phyloP scores from a whole-genome alignment of 2,797 vertebrate genomes.

The Phoxinus dragarum region DNA sequence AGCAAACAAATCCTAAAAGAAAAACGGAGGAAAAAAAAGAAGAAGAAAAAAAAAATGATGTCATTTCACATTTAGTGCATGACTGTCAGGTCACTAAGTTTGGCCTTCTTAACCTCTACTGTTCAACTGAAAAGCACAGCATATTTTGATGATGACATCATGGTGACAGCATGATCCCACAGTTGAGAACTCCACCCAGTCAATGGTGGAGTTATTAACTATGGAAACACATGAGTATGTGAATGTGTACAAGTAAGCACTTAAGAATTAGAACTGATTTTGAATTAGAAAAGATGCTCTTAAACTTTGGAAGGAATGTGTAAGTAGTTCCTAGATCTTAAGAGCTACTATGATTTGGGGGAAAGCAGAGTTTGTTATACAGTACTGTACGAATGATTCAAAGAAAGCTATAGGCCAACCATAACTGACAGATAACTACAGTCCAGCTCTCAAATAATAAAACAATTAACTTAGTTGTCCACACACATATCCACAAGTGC shows the following conservation, averaged over 20 bases:
- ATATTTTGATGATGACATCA: conserved; percentile 55
- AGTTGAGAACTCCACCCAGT: neutral
- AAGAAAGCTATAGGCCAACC: neutral
- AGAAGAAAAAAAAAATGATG: neutral
- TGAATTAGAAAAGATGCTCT: neutral
- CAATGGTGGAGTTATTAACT: neutral
- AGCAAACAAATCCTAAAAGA: no score
- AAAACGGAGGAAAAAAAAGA: no score
- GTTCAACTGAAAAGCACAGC: conserved; percentile 40
- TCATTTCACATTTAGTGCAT: conserved; percentile 3
- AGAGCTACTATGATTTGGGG: neutral
- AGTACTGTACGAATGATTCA: neutral
- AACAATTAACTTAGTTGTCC: neutral
- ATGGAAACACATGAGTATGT: neutral
- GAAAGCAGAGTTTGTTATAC: neutral
- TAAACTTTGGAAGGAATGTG: neutral
- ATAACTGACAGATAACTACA: neutral
- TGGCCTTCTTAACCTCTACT: conserved; percentile 16
- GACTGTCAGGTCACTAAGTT: conserved; percentile 28
- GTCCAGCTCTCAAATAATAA: neutral
- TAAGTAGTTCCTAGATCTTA: neutral
- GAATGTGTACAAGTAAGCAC: neutral
- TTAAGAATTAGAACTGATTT: neutral
- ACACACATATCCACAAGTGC: neutral
- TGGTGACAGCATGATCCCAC: neutral